Evolutionary conservation across 1,140 invertebrate genomes (phyloP).

Genomic region (Eueides isabella): DNA sequence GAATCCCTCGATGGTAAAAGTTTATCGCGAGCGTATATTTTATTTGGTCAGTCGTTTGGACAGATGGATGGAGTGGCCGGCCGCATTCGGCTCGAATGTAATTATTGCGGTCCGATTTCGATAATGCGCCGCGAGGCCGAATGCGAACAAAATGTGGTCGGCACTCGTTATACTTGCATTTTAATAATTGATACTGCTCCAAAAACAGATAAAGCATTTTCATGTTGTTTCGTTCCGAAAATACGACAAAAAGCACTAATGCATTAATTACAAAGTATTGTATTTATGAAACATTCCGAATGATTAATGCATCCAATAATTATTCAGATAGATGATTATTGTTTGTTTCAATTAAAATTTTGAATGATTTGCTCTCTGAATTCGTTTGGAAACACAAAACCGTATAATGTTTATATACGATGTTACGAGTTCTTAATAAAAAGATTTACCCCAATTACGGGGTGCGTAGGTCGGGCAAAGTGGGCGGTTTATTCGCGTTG

Average conservation of each 20-base stretch:
- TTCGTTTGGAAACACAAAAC: slow-evolving; percentile 4
- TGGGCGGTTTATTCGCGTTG: slow-evolving; percentile 68
- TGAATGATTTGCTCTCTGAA: slow-evolving; percentile 5
- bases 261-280: slow-evolving; percentile 35
- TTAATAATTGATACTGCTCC: slow-evolving; percentile 74
- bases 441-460: slow-evolving; percentile 72
- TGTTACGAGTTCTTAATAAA: slow-evolving; percentile 51
- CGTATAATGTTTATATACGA: slow-evolving; percentile 26
- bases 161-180: slow-evolving; percentile 74
- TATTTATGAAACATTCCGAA: slow-evolving; percentile 26
- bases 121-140: slow-evolving; percentile 74
- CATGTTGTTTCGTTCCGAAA: slow-evolving; percentile 52
- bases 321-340: slow-evolving; percentile 43
- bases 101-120: slow-evolving; percentile 79
- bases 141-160: slow-evolving; percentile 71
- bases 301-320: slow-evolving; percentile 46
- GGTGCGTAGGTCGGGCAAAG: slow-evolving; percentile 53
- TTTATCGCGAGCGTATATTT: slow-evolving; percentile 68
- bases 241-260: slow-evolving; percentile 31
- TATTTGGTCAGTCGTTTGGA: slow-evolving; percentile 66
- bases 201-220: slow-evolving; percentile 68
- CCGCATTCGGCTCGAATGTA: slow-evolving; percentile 74
- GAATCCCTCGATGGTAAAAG: slow-evolving; percentile 59
- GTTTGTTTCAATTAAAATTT: slow-evolving; percentile 33
- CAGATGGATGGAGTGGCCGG: slow-evolving; percentile 67